Conservation (phyloP, 1,140 invertebrate species). For the Solen grandis region DNA sequence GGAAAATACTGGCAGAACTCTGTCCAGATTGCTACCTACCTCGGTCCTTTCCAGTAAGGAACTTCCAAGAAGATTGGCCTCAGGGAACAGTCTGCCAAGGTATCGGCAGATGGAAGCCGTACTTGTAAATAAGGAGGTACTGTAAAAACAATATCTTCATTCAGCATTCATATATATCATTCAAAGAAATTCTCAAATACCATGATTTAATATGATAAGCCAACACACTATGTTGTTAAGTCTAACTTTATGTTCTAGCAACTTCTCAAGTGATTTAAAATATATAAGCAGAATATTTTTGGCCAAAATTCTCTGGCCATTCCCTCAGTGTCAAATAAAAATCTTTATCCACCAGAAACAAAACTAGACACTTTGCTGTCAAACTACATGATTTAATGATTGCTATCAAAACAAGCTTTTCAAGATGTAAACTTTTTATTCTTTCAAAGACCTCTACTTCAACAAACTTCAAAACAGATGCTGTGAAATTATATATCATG, state of each 20-base stretch:
- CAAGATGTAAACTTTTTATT: too few relatives aligned
- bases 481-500: too few relatives aligned
- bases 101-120: constrained; percentile 80
- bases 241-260: neutral
- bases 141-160: constrained; percentile 68
- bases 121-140: constrained; percentile 74
- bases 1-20: too few relatives aligned
- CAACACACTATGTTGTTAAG: neutral
- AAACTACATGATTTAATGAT: too few relatives aligned
- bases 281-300: neutral
- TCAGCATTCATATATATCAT: neutral
- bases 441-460: too few relatives aligned
- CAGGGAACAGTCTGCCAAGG: constrained; percentile 80
- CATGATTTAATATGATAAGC: neutral
- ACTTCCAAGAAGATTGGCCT: constrained; percentile 79
- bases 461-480: too few relatives aligned
- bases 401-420: too few relatives aligned
- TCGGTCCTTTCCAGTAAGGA: constrained; percentile 82
- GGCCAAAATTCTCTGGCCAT: neutral
- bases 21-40: too few relatives aligned
- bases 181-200: neutral
- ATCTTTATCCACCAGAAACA: too few relatives aligned
- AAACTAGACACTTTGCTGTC: too few relatives aligned
- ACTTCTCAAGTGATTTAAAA: neutral
- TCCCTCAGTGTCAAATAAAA: too few relatives aligned